Percentiles rank a stretch among this genome's conserved stretches.
Conservation (phyloP, 2,888 invertebrate species). For the Drosophila peninsularis region DNA sequence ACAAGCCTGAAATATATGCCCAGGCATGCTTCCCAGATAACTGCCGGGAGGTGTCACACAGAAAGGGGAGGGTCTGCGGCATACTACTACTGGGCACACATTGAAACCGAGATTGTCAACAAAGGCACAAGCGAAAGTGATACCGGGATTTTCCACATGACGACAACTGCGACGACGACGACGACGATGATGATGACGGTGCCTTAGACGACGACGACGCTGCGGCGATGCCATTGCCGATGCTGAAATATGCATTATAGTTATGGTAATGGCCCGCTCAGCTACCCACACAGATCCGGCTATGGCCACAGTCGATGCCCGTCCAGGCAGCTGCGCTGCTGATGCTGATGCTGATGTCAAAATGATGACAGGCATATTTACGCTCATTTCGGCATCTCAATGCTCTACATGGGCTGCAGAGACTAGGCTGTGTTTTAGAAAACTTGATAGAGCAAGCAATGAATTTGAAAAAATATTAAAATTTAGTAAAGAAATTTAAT, state of each 20-base stretch:
- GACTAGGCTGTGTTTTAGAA: not conserved
- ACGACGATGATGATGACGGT: constrained; percentile 43
- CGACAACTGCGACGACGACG: constrained; percentile 46
- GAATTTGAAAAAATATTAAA: no score
- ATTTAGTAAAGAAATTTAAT: no score
- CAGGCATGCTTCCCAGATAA: constrained; percentile 61
- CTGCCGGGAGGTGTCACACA: constrained; percentile 14
- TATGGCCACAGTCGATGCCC: constrained; percentile 14
- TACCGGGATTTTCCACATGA: constrained; percentile 76
- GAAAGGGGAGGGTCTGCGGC: constrained; percentile 1
- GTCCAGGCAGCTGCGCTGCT: constrained; percentile 15
- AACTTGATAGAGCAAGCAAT: not conserved
- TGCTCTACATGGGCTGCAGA: constrained; percentile 4
- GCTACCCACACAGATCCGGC: constrained; percentile 43
- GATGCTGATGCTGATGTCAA: constrained; percentile 67
- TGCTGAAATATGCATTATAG: constrained; percentile 80
- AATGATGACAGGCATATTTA: constrained; percentile 80
- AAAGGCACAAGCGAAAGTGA: constrained; percentile 76
- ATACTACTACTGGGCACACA: constrained; percentile 51
- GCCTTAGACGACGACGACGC: constrained; percentile 60
- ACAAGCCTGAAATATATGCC: constrained; percentile 72
- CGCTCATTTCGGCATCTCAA: constrained; percentile 59
- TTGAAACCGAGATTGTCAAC: constrained; percentile 78
- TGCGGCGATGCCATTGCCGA: constrained; percentile 51
- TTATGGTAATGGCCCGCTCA: constrained; percentile 76